Evolutionary conservation across 2,888 invertebrate genomes (phyloP), one percentile per base, ranked within the genome.

Genomic region (Stenurella melanura): DNA sequence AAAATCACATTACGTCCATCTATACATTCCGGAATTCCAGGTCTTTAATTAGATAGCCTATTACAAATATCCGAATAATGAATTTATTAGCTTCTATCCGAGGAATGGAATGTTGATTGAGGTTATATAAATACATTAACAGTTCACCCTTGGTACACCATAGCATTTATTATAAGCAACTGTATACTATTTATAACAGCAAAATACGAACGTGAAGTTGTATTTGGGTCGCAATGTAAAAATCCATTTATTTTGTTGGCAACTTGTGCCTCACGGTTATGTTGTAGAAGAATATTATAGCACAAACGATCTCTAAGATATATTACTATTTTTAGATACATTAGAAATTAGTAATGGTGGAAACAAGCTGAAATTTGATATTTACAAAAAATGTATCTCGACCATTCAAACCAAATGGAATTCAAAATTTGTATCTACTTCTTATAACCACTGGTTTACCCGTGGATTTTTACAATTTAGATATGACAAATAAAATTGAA

Each of bases 71-170:
- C 58, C 21, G 19, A 58, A 58, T 58, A 58, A 19, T 19, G 18
- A 58, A 58, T 58, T 58, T 19, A 58, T 58, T 19, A 58, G 18
- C 21, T 19, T 19, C 58, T 21, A 21, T 11, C 4, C 9, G 18
- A 58, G 58, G 19, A 58, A 58, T 58, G 58, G 58, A 58, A 58
- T 58, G 19, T 21, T 58, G 6, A n/a, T 15, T 50, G 50, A 50
- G 50, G 50, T 50, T 50, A 50, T 50, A 42, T 42, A 42, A 42
- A 42, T 42, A 42, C 42, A 12, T 2, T 42, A 12, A 42, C 42
- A n/a, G 50, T 50, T 50, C 50, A 50, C 50, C 50, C n/a, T 50
- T 50, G 15, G 50, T 50, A n/a, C n/a, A 50, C 50, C 12, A 50
- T n/a, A 50, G 50, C 50, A 50, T 50, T 50, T 50, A 50, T 50